These are phyloP conservation scores for Micromesistius poutassou DNA, from an alignment of 2,797 vertebrate genomes.

Conservation along the genomic window DNA sequence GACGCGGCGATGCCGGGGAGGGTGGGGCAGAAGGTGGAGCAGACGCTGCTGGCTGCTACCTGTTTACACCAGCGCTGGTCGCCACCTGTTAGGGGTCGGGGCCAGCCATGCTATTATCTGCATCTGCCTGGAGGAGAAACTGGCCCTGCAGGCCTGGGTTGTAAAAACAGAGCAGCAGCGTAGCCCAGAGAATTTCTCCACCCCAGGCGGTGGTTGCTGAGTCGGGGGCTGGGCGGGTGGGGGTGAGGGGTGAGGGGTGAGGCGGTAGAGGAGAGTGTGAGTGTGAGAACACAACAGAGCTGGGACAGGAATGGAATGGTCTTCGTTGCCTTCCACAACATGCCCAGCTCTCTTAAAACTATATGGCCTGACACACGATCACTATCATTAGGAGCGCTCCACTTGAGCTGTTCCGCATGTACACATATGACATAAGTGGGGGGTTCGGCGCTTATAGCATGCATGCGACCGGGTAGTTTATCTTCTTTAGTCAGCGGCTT, in stretches of 20 bases:
- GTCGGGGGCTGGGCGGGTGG: constrained; percentile 1
- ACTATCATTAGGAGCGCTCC: constrained; percentile 66
- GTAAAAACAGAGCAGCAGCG: constrained; percentile 67
- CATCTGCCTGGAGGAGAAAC: constrained; percentile 62
- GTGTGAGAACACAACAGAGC: constrained; percentile 57
- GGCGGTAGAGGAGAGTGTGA: not conserved
- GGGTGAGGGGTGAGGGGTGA: not conserved
- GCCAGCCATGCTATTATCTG: constrained; percentile 76
- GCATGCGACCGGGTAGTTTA: not conserved
- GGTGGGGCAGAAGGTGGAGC: constrained; percentile 37
- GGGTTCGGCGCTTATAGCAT: not conserved
- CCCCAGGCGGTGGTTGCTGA: constrained; percentile 35
- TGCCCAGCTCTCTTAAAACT: constrained; percentile 52
- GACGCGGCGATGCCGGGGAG: not conserved
- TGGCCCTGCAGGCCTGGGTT: constrained; percentile 65
- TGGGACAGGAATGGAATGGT: constrained; percentile 49
- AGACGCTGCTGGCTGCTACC: constrained; percentile 45
- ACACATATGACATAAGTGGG: constrained; percentile 22
- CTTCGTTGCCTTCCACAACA: constrained; percentile 52
- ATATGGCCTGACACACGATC: constrained; percentile 54
- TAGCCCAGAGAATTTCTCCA: constrained; percentile 53
- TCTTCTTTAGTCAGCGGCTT: not conserved
- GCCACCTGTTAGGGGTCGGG: constrained; percentile 73
- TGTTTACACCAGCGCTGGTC: constrained; percentile 66
- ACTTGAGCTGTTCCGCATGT: constrained; percentile 32